A percentile compares a stretch with the other conserved stretches of the same genome.
Evolutionary conservation across 2,797 vertebrate genomes (phyloP).

Genomic region (Rhyacichthys aspro): DNA sequence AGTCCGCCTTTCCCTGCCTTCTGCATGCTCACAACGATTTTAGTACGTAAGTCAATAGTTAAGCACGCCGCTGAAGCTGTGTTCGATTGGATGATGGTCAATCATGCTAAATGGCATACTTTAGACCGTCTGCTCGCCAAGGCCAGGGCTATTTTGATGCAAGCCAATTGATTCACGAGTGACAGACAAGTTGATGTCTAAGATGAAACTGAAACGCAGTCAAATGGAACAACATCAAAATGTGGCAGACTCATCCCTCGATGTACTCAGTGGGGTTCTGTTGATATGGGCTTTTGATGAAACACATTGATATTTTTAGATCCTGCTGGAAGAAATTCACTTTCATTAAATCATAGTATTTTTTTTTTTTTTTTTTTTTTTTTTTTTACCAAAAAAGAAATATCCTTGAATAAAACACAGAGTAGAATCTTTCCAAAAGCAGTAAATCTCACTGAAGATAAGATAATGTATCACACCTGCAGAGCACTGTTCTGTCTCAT

Average conservation of each 20-base stretch:
- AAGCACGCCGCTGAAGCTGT: not conserved
- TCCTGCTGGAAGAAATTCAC: constrained; percentile 8
- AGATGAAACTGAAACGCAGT: constrained; percentile 24
- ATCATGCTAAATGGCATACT: constrained; percentile 43
- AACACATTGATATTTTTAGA: constrained; percentile 33
- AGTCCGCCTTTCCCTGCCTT: not conserved
- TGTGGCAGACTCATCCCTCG: constrained; percentile 13
- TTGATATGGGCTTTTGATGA: constrained; percentile 22
- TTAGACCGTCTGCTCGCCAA: constrained; percentile 16
- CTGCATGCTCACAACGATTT: constrained; percentile 9
- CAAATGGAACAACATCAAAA: constrained; percentile 29
- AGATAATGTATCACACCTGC: constrained; percentile 11
- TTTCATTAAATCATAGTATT: constrained; percentile 19
- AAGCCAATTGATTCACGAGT: constrained; percentile 36
- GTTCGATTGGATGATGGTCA: constrained; percentile 42
- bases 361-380: not conserved
- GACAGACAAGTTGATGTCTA: constrained; percentile 38
- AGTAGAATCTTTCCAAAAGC: constrained; percentile 20
- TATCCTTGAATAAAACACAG: constrained; percentile 12
- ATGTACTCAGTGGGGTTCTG: not conserved
- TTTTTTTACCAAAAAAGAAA: constrained; percentile 10
- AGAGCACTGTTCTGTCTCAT: constrained; percentile 4
- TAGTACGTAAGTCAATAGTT: constrained; percentile 24
- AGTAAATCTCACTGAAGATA: constrained; percentile 32
- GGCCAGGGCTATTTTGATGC: constrained; percentile 17